Conservation (phyloP, 2,797 vertebrate genomes). For the Leucoraja ocellata region DNA sequence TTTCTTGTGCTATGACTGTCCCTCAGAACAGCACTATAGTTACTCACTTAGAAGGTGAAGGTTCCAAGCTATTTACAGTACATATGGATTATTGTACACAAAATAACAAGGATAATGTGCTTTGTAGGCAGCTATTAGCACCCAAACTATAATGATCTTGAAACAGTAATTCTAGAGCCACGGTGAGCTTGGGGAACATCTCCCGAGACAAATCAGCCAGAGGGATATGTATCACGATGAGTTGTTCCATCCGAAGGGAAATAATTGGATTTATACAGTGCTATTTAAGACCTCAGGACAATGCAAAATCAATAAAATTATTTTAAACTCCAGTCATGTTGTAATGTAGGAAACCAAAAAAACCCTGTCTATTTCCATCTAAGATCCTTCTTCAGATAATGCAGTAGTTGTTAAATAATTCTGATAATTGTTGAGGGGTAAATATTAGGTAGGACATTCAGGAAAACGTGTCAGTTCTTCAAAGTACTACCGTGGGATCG, state of each 20-base stretch:
- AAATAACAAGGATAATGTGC: not conserved
- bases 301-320: not conserved
- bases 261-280: not conserved
- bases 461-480: not conserved
- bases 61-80: not conserved
- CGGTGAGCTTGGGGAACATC: not conserved
- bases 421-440: not conserved
- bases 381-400: not conserved
- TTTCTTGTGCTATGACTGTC: not conserved
- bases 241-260: not conserved
- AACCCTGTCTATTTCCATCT: not conserved
- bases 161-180: not conserved
- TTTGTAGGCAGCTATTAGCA: not conserved
- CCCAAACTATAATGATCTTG: not conserved
- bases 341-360: not conserved
- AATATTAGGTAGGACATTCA: not conserved
- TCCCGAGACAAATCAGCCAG: not conserved
- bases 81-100: not conserved
- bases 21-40: not conserved
- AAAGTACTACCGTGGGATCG: not conserved
- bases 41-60: not conserved
- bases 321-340: not conserved
- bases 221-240: not conserved
- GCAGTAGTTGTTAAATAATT: not conserved
- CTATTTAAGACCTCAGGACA: not conserved